Percentiles rank a stretch among this genome's conserved stretches.
Evolutionary conservation across 2,113 vertebrate genomes (phyloP).

Genomic region (Ptilonorhynchus violaceus): DNA sequence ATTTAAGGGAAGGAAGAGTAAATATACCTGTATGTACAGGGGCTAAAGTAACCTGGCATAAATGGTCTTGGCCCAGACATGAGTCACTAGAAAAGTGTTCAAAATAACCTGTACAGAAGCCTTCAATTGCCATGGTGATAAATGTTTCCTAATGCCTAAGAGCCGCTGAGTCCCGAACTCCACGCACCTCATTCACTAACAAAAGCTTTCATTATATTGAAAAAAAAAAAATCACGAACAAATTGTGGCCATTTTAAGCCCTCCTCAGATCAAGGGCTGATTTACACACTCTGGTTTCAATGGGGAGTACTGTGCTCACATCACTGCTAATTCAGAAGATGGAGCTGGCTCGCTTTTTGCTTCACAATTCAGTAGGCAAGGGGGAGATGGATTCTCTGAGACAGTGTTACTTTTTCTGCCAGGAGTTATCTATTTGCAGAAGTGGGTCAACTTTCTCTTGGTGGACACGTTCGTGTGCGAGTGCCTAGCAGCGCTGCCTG

Average conservation of each 20-base stretch:
- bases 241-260: conserved; percentile 7
- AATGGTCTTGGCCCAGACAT: not conserved
- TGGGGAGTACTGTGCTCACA: not conserved
- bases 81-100: conserved; percentile 5
- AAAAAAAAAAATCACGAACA: not conserved
- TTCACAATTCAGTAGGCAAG: conserved; percentile 70
- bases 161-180: conserved; percentile 12
- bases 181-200: conserved; percentile 39
- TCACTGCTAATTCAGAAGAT: conserved; percentile 52
- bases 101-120: conserved; percentile 39
- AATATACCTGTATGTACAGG: not conserved
- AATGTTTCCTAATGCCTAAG: conserved; percentile 32
- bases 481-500: conserved; percentile 60
- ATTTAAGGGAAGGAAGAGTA: not conserved
- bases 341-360: conserved; percentile 54
- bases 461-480: conserved; percentile 39
- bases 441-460: conserved; percentile 75
- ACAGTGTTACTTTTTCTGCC: conserved; percentile 75
- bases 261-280: conserved; percentile 19
- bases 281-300: conserved; percentile 46
- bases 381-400: conserved; percentile 66
- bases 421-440: conserved; percentile 77
- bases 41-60: not conserved
- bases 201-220: conserved; percentile 35
- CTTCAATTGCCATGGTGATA: conserved; percentile 41